These are phyloP conservation scores for Emydoidea blandingii DNA, from an alignment of 2,797 vertebrate species.

Conservation along the genomic window DNA sequence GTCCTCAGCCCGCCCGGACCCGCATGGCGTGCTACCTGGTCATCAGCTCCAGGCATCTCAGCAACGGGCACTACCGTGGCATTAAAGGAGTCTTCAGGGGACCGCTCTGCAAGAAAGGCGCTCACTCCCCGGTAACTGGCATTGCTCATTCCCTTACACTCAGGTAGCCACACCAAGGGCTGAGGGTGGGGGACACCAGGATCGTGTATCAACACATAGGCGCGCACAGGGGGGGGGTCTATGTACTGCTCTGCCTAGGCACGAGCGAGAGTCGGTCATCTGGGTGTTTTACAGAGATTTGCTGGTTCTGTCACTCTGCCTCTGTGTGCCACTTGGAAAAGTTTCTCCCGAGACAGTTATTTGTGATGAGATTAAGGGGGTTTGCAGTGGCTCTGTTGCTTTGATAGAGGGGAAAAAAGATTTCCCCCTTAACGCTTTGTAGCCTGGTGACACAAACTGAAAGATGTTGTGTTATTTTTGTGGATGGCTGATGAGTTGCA, in stretches of 20 bases:
- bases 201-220: not conserved
- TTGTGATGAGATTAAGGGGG: not conserved
- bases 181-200: not conserved
- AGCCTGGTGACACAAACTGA: not conserved
- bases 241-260: not conserved
- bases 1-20: constrained; percentile 37
- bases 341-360: not conserved
- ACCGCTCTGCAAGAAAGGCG: constrained; percentile 90
- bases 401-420: not conserved
- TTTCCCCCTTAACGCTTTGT: not conserved
- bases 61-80: constrained; percentile 96
- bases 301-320: not conserved
- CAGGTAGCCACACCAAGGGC: constrained; percentile 38
- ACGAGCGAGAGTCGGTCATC: too few species aligned
- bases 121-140: constrained; percentile 90
- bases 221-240: not conserved
- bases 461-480: not conserved
- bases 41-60: constrained; percentile 98
- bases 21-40: constrained; percentile 98
- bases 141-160: constrained; percentile 31
- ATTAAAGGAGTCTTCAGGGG: constrained; percentile 99
- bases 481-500: not conserved
- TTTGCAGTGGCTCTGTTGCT: not conserved
- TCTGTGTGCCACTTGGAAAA: not conserved
- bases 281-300: not conserved